Conservation (phyloP, 2,888 invertebrate species). For the Kuschelorhynchus macadamiae region DNA sequence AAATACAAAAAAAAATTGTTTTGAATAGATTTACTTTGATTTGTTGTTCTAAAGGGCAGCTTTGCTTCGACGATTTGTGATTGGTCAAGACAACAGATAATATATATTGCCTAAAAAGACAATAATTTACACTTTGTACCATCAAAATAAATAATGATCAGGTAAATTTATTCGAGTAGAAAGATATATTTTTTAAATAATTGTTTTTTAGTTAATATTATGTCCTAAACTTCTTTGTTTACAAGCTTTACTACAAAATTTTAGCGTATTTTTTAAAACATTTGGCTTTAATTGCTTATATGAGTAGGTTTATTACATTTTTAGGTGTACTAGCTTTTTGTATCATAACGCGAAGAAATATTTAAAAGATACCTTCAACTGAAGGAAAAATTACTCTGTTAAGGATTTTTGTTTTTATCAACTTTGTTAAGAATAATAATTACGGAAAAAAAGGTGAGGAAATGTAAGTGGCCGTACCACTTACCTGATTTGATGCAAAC, state of each 20-base stretch:
- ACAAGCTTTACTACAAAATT: slow-evolving; percentile 16
- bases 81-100: background rate
- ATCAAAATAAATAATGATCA: no score
- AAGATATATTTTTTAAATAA: background rate
- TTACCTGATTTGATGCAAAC: no score
- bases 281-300: slow-evolving; percentile 1
- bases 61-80: background rate
- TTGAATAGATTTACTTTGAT: slow-evolving; percentile 14
- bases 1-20: slow-evolving; percentile 29
- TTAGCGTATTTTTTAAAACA: slow-evolving; percentile 7
- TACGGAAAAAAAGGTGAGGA: no score
- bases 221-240: slow-evolving; percentile 5
- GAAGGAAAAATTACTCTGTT: no score
- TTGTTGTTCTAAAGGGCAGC: background rate
- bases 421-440: no score
- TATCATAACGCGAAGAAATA: background rate
- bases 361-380: background rate
- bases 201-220: slow-evolving; percentile 11
- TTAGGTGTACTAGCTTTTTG: background rate
- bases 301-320: background rate
- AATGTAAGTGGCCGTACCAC: no score
- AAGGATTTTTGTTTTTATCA: no score
- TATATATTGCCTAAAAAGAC: background rate
- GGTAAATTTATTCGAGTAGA: background rate
- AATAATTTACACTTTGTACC: no score